phyloP scores from a whole-genome alignment of 2,888 invertebrate genomes.

The Cepaea hortensis region DNA sequence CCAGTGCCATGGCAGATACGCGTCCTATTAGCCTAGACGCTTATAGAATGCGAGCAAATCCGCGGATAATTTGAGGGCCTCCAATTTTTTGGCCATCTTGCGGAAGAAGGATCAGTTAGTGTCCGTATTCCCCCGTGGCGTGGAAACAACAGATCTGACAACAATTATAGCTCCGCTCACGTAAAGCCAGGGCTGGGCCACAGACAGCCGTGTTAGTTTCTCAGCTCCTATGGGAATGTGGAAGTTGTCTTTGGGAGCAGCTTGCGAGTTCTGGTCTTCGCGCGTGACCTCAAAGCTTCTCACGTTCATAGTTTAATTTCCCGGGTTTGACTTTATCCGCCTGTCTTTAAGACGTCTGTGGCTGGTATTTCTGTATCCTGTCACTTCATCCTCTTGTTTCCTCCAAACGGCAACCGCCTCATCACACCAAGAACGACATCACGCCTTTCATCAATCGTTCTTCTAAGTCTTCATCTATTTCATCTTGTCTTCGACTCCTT shows the following conservation, averaged over 20 bases:
- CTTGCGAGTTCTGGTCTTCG: slow-evolving; percentile 31
- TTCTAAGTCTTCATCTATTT: no score
- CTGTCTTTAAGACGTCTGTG: slow-evolving; percentile 25
- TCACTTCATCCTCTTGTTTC: not conserved
- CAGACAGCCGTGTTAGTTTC: slow-evolving; percentile 51
- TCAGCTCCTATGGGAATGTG: slow-evolving; percentile 45
- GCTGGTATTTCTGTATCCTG: not conserved
- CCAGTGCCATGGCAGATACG: slow-evolving; percentile 25
- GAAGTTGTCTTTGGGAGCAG: slow-evolving; percentile 35
- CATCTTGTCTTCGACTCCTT: no score
- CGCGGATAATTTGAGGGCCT: slow-evolving; percentile 47
- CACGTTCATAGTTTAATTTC: slow-evolving; percentile 40
- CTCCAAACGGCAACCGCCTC: not conserved
- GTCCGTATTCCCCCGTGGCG: slow-evolving; percentile 40
- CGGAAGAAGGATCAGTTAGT: slow-evolving; percentile 49
- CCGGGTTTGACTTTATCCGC: slow-evolving; percentile 38
- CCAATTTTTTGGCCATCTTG: slow-evolving; percentile 46
- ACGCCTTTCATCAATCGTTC: no score
- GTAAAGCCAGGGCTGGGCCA: slow-evolving; percentile 42
- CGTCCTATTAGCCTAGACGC: slow-evolving; percentile 44
- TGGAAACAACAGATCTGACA: slow-evolving; percentile 48
- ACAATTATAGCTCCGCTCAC: slow-evolving; percentile 51
- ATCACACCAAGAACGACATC: no score
- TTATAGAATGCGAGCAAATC: slow-evolving; percentile 42
- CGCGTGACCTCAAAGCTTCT: slow-evolving; percentile 46